Evolutionary conservation across 2,113 vertebrate genomes (phyloP), one percentile per base, ranked within the genome.

Genomic region (Syngnathoides biaculeatus): DNA sequence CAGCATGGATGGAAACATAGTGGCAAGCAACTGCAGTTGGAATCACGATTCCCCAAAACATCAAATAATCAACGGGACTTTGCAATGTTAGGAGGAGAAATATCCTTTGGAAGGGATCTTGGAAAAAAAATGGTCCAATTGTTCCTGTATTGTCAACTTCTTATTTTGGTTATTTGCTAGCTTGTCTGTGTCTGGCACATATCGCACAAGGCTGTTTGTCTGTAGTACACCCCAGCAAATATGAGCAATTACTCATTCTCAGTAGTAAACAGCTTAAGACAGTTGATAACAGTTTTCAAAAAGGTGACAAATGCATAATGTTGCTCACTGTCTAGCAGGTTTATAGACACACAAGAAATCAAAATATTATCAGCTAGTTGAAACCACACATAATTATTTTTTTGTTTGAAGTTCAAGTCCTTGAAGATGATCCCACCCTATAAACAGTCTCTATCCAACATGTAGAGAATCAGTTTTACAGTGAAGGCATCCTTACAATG

Each of bases 201-300:
- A 65, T 76, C 68, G 78, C 64, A 78, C 69, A 78, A 65, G 19
- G 52, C 60, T 69, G 62, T 82, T 60, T 75, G 73, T 75, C 74
- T 71, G 67, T 11, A 67, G 64, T 58, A 64, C 48, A 67, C 73
- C 58, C 22, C 53, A 64, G 56, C 69, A 73, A 75, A 70, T 74
- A 74, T 57, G 61, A 72, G 66, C 75, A 82, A 73, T 85, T 72
- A 82, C 68, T 85, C 73, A 84, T 77, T 75, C 65, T 56, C 61
- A 68, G 53, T 85, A 86, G 86, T 81, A 85, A 85, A 82, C 56
- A 80, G 30, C 69, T 79, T 57, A 75, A 73, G 61, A 75, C 2
- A 59, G 64, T 62, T 76, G 71, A 58, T 67, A 79, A 75, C 67
- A 79, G 71, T 71, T 79, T 65, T 75, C 24, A 26, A 55, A 55